These are phyloP conservation scores for Bradypus variegatus DNA, from an alignment of 2,797 vertebrate species.

Conservation along the genomic window DNA sequence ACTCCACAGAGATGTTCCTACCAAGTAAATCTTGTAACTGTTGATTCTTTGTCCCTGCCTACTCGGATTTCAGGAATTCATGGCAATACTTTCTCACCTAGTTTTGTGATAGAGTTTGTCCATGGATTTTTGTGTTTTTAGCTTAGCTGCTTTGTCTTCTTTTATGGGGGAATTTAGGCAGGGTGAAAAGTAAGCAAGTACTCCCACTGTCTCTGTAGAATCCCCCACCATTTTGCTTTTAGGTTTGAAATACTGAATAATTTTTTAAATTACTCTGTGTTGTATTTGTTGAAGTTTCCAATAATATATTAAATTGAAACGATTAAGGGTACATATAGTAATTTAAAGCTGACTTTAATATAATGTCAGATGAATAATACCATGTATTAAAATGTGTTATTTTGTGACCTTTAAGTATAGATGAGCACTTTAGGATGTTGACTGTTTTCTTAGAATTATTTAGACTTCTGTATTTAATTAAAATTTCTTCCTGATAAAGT, in stretches of 20 bases:
- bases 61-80: background rate
- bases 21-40: background rate
- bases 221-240: background rate
- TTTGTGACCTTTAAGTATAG: slow-evolving; percentile 60
- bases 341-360: slow-evolving; percentile 51
- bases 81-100: background rate
- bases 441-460: slow-evolving; percentile 12
- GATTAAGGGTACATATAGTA: slow-evolving; percentile 26
- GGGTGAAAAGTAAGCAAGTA: background rate
- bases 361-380: slow-evolving; percentile 32
- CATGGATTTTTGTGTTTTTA: background rate
- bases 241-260: background rate
- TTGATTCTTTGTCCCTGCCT: background rate
- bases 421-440: slow-evolving; percentile 7
- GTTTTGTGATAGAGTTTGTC: background rate
- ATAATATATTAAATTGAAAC: slow-evolving; percentile 41
- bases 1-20: background rate
- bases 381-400: slow-evolving; percentile 50
- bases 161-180: background rate
- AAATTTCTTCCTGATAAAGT: background rate
- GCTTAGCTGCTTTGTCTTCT: background rate
- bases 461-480: slow-evolving; percentile 16
- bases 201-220: background rate
- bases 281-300: slow-evolving; percentile 35
- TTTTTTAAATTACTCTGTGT: background rate